A percentile compares a stretch with the other conserved stretches of the same genome.
Conservation (phyloP, 2,888 invertebrate species). For the Pelosia muscerda region DNA sequence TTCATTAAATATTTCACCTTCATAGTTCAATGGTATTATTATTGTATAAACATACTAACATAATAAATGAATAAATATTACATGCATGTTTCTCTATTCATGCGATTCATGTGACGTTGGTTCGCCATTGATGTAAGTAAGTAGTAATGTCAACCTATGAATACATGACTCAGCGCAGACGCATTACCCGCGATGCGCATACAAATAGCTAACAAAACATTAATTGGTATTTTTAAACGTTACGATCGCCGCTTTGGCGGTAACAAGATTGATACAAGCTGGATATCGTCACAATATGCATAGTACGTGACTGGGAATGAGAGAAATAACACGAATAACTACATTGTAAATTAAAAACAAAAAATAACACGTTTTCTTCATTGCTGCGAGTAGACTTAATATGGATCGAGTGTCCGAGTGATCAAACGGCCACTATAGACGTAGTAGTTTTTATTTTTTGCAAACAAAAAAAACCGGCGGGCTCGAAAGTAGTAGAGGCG, state of each 20-base stretch:
- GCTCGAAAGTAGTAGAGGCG: too few species aligned
- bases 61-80: slow-evolving; percentile 8
- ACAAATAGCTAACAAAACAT: slow-evolving; percentile 42
- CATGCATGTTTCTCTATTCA: slow-evolving; percentile 11
- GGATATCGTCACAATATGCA: slow-evolving; percentile 21
- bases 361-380: slow-evolving; percentile 3
- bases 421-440: too few species aligned
- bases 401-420: background rate
- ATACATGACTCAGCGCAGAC: slow-evolving; percentile 54
- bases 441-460: too few species aligned
- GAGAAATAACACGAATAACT: slow-evolving; percentile 23
- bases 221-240: slow-evolving; percentile 42
- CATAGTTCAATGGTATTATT: background rate
- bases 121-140: slow-evolving; percentile 45
- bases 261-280: slow-evolving; percentile 38
- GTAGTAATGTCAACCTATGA: slow-evolving; percentile 50
- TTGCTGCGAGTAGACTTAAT: background rate
- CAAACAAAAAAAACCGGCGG: too few species aligned
- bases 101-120: slow-evolving; percentile 38
- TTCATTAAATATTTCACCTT: too few species aligned
- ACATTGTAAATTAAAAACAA: background rate
- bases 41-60: background rate
- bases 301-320: slow-evolving; percentile 21
- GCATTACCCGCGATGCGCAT: slow-evolving; percentile 45
- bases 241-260: slow-evolving; percentile 43